A percentile compares a stretch with the other conserved stretches of the same genome.
phyloP scores from a whole-genome alignment of 2,797 vertebrate genomes.

The Platyrinchus mystaceus region DNA sequence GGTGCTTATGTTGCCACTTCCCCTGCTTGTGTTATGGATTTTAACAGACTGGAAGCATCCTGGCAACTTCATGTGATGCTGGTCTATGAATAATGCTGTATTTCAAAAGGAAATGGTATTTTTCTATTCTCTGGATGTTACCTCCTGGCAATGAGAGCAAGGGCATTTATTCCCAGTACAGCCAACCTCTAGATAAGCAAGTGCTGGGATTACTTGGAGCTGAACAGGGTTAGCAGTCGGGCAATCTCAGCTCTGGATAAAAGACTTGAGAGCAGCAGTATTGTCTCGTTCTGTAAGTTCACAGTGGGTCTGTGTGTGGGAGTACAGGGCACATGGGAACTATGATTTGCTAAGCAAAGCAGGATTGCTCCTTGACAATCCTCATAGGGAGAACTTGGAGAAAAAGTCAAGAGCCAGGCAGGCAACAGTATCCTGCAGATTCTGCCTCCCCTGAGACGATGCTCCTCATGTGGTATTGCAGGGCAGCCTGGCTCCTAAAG shows the following conservation, averaged over 20 bases:
- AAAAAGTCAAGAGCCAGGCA: neutral
- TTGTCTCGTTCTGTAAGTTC: neutral
- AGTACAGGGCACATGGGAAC: conserved; percentile 25
- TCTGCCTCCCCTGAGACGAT: neutral
- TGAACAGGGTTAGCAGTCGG: neutral
- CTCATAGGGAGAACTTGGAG: conserved; percentile 24
- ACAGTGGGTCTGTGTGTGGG: conserved; percentile 30
- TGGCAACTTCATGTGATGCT: neutral
- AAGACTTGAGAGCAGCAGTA: neutral
- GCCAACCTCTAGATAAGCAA: neutral
- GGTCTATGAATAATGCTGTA: neutral
- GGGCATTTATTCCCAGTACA: neutral
- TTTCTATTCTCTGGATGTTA: neutral
- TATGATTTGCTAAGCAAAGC: conserved; percentile 22
- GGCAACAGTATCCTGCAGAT: neutral
- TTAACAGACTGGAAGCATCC: neutral
- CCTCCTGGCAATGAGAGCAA: neutral
- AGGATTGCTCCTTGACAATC: neutral
- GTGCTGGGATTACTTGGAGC: conserved; percentile 2
- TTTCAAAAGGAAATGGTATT: neutral
- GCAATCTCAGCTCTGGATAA: neutral
- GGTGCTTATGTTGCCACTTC: neutral
- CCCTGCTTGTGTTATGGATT: neutral
- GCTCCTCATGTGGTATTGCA: fast-evolving
- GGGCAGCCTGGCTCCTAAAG: neutral